phyloP scores from a whole-genome alignment of 1,140 invertebrate genomes.

The Brachionus angularis region DNA sequence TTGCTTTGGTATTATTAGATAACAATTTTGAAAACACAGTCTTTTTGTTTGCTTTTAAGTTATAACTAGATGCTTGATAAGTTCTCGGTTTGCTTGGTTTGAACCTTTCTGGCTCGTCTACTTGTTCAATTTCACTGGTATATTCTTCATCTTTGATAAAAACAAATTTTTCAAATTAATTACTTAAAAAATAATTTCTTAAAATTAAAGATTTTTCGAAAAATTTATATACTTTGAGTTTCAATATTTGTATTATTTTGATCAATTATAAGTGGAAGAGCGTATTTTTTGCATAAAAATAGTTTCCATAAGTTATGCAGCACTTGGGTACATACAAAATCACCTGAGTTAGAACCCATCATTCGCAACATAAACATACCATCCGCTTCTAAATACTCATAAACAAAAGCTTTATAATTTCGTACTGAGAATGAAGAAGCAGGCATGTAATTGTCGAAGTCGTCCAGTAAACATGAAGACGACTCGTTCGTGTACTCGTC shows the following conservation, averaged over 20 bases:
- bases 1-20: too few species aligned
- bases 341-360: slow-evolving; percentile 39
- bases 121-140: too few species aligned
- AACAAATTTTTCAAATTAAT: too few species aligned
- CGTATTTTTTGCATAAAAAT: slow-evolving; percentile 35
- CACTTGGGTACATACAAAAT: slow-evolving; percentile 42
- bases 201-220: background rate
- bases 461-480: slow-evolving; percentile 3
- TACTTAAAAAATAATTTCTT: too few species aligned
- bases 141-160: too few species aligned
- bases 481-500: slow-evolving; percentile 8
- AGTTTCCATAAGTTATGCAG: slow-evolving; percentile 42
- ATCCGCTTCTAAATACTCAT: slow-evolving; percentile 39
- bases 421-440: background rate
- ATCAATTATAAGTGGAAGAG: background rate
- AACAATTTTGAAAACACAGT: too few species aligned
- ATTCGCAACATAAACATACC: slow-evolving; percentile 44
- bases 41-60: too few species aligned
- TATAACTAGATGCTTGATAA: too few species aligned
- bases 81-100: too few species aligned
- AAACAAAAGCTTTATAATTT: slow-evolving; percentile 39
- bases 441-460: slow-evolving; percentile 11
- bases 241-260: background rate
- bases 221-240: background rate
- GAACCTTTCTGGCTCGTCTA: too few species aligned